These are phyloP conservation scores for Neodiprion virginianus DNA, from an alignment of 1,140 invertebrate genomes.

Conservation along the genomic window DNA sequence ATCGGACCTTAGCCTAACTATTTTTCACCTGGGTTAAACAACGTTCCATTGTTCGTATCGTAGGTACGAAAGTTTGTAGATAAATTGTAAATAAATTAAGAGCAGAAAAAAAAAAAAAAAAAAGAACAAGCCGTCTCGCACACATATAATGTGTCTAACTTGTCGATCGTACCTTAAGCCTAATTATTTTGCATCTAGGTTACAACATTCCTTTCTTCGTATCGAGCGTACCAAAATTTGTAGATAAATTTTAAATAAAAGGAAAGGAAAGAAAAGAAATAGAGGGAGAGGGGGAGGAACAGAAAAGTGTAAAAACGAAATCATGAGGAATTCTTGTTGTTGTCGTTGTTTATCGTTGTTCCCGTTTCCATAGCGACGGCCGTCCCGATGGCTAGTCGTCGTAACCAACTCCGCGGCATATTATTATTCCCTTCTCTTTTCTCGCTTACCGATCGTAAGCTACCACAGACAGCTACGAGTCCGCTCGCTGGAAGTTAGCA, in stretches of 20 bases:
- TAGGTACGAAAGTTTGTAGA: constrained; percentile 24
- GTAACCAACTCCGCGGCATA: constrained; percentile 30
- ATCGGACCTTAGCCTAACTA: too few species aligned
- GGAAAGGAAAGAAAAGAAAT: background rate
- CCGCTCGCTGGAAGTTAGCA: background rate
- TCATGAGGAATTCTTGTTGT: constrained; percentile 23
- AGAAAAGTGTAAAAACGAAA: constrained; percentile 13
- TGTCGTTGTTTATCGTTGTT: constrained; percentile 54
- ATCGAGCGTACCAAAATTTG: constrained; percentile 20
- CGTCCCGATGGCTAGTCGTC: constrained; percentile 55
- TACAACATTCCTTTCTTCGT: too few species aligned
- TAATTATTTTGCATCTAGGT: too few species aligned
- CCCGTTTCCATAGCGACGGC: constrained; percentile 57
- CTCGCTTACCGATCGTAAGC: background rate
- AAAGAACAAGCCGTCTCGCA: background rate
- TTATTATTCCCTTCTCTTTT: constrained; percentile 6
- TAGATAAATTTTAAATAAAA: constrained; percentile 24
- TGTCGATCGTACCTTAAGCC: too few species aligned
- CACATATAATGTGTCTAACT: too few species aligned
- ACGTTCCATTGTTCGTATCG: too few species aligned
- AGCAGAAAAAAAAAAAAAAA: background rate
- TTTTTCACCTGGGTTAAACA: too few species aligned
- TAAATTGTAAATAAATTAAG: constrained; percentile 20
- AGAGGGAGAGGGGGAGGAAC: constrained; percentile 11
- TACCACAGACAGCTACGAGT: too few species aligned